A percentile compares a stretch with the other conserved stretches of the same genome.
Conservation (phyloP, 30 jellyfish, hydroid and myxozoan species). For the Hydractinia echinata region DNA sequence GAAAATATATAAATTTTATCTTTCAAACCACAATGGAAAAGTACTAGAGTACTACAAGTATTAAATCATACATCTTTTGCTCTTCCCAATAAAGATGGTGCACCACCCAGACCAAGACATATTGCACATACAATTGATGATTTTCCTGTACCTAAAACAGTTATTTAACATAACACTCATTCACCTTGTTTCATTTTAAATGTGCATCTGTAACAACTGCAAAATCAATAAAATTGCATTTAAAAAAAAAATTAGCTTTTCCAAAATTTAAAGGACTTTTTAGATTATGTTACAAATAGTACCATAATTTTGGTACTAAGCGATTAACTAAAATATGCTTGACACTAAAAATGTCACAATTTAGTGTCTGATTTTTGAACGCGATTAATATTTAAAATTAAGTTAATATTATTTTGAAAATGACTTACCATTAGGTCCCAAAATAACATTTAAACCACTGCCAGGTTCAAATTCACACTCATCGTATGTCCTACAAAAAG, state of each 20-base stretch:
- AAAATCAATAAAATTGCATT: not conserved
- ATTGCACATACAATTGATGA: slow-evolving; percentile 95
- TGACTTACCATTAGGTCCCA: slow-evolving; percentile 88
- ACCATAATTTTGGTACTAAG: too few species aligned
- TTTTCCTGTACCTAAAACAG: slow-evolving; percentile 83
- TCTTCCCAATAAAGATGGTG: slow-evolving; percentile 68
- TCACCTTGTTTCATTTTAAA: too few species aligned
- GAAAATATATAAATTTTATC: not conserved
- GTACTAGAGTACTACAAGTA: not conserved
- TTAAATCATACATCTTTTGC: slow-evolving; percentile 63
- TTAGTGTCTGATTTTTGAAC: too few species aligned
- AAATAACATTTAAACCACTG: slow-evolving; percentile 65
- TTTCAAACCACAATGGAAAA: not conserved
- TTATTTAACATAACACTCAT: not conserved
- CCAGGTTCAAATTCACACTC: slow-evolving; percentile 84
- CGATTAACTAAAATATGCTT: too few species aligned
- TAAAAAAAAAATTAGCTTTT: not conserved
- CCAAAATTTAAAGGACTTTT: not conserved
- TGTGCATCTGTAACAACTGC: too few species aligned
- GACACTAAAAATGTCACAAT: too few species aligned
- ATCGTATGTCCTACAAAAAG: slow-evolving; percentile 59
- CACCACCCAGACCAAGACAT: slow-evolving; percentile 94
- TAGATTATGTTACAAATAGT: too few species aligned
- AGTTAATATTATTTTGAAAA: not conserved
- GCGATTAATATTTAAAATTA: too few species aligned